Evolutionary conservation across 37 sponge, comb jelly and placozoan species (phyloP).

Genomic region (Ianthella basta): DNA sequence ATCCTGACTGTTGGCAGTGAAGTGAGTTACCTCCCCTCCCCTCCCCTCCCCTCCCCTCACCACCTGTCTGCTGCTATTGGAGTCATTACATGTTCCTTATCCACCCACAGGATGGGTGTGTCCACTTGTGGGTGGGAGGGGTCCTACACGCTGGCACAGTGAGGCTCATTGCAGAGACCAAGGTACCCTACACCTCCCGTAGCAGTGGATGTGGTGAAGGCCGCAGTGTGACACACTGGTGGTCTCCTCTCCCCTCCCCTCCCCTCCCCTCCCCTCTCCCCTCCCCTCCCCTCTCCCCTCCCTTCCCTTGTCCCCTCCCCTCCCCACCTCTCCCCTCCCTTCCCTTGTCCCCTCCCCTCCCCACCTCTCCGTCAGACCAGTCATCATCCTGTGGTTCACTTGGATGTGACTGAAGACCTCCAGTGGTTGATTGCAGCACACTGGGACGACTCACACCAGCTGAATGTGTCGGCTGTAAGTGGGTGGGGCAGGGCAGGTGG

Average conservation of each 20-base stretch:
- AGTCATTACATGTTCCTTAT: neutral
- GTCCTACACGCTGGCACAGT: slow-evolving; percentile 40
- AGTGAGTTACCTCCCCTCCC: neutral
- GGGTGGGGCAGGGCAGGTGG: no score
- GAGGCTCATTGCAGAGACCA: neutral
- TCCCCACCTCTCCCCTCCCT: no score
- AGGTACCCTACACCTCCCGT: neutral
- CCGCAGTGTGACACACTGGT: neutral
- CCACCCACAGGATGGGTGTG: slow-evolving; percentile 58
- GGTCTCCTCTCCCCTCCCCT: neutral
- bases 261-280: no score
- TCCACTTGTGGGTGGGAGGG: slow-evolving; percentile 62
- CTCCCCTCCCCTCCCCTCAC: neutral
- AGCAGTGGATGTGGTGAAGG: neutral
- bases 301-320: no score
- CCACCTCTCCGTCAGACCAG: no score
- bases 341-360: no score
- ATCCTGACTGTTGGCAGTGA: neutral
- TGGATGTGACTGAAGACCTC: no score
- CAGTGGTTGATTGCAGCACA: no score
- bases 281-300: no score
- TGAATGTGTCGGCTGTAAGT: no score
- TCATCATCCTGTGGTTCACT: no score
- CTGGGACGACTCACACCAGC: no score
- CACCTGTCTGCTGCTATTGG: neutral